Evolutionary conservation across 2,797 vertebrate genomes (phyloP), one percentile per base, ranked within the genome.

Genomic region (Lemur catta): DNA sequence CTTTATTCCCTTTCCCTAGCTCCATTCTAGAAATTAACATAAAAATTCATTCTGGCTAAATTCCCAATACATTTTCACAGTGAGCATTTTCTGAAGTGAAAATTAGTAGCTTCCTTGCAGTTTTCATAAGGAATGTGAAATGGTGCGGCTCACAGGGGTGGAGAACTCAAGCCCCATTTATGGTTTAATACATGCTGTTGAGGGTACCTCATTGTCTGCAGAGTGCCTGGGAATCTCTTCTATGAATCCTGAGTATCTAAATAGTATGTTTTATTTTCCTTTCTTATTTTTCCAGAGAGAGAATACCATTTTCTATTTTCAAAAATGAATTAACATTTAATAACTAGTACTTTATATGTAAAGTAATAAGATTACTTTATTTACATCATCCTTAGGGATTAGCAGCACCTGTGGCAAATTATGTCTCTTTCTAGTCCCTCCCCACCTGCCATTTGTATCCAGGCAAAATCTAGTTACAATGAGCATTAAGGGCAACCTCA

Each of bases 11-110:
- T 91, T 94, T 96, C 72, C 35, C 82, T 96, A 57, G 91, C 84
- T 91, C 78, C 69, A 43, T 72, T 86, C 65, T 82, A 89, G 76
- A 97, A 97, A 97, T 98, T 97, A 97, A 94, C 97, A 98, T 96
- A 97, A 97, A 97, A 96, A 97, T 96, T 97, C 97, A 91, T 97
- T 95, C 97, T 97, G 95, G 97, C 96, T 96, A 96, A 97, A 97
- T 97, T 97, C 96, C 96, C 97, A 96, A 97, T 94, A 91, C 94
- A 92, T 96, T 98, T 96, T 98, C 97, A 97, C 96, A 97, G 97
- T 94, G 95, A 97, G 95, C 93, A 86, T 96, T 97, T 97, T 50
- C 93, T 95, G 97, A 98, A 97, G 92, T 97, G 97, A 97, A 97
- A 98, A 97, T 97, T 97, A 97, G 97, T 88, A 96, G 96, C 78